Base-by-base conservation (phyloP, 2,888 invertebrate species). In the Acanthococcus lagerstroemiae region DNA sequence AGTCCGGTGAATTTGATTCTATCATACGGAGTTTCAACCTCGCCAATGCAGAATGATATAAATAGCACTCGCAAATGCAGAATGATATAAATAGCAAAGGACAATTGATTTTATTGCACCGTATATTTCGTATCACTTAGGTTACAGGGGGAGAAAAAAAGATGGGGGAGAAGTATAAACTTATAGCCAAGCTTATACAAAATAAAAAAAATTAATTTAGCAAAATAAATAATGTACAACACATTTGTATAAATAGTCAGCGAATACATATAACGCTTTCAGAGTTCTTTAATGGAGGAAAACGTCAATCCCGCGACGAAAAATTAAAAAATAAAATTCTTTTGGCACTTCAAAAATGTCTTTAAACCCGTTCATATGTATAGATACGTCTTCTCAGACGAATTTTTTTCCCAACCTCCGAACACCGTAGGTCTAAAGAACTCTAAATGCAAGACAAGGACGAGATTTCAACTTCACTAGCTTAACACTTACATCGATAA, bases 71-170 rank as follows among this genome's bases (percentile, higher is more conserved):
- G n/a, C n/a, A n/a, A n/a, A n/a, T n/a, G n/a, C n/a, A n/a, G n/a
- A n/a, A n/a, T n/a, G n/a, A n/a, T n/a, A n/a, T n/a, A n/a, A 9
- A 37, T 9, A 52, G 3, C 55, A 27, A 25, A 27, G 19, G 1
- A n/a, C n/a, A 37, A 61, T 61, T 61, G 61, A 50, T 61, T 61
- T 63, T 63, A 63, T 63, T 63, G 52, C 63, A 63, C 63, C 63
- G 52, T 63, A 52, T 63, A 63, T 63, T 63, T 63, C n/a, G n/a
- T 37, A 37, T 37, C 37, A 37, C 37, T 37, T 37, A 37, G n/a
- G 37, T 37, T 37, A 9, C n/a, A 30, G 30, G 7, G 21, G 12
- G 30, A 50, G 17, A 50, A 50, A 50, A 50, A 17, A 50, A 58
- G 46, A 46, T 58, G 37, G 45, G 26, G 12, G 24, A 26, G 27